Conservation (phyloP, 1,140 invertebrate species). For the Stenopsyche tienmushanensis region DNA sequence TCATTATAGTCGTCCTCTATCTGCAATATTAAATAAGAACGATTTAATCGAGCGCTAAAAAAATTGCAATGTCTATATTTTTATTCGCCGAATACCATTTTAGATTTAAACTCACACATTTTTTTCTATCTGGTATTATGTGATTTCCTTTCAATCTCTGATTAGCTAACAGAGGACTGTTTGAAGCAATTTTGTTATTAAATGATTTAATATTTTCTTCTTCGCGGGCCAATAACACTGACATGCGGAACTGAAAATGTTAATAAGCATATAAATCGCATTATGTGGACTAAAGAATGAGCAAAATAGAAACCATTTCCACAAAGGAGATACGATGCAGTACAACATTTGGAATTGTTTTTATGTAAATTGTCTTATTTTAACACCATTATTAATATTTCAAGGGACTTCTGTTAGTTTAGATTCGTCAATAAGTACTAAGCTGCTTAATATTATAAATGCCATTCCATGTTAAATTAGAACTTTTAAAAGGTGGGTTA, state of each 20-base stretch:
- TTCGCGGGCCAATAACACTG: constrained; percentile 65
- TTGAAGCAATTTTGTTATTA: constrained; percentile 38
- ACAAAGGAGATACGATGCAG: too few species aligned
- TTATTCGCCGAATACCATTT: too few species aligned
- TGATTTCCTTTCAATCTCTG: constrained; percentile 34
- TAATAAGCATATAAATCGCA: constrained; percentile 19
- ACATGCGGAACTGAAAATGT: constrained; percentile 64
- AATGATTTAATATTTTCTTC: constrained; percentile 52
- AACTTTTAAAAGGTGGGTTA: too few species aligned
- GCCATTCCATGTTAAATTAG: too few species aligned
- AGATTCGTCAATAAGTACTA: too few species aligned
- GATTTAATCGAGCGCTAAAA: not conserved
- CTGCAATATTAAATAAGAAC: constrained; percentile 17
- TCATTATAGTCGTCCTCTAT: constrained; percentile 32
- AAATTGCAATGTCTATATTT: not conserved
- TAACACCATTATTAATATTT: too few species aligned
- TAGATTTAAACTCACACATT: constrained; percentile 26
- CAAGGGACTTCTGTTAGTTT: too few species aligned
- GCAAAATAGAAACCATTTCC: too few species aligned
- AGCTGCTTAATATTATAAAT: too few species aligned
- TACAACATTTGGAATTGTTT: too few species aligned
- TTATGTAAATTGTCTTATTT: too few species aligned
- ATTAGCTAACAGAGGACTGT: constrained; percentile 33
- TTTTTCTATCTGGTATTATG: constrained; percentile 33
- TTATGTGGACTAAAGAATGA: too few species aligned